Percentiles rank a stretch among this genome's conserved stretches.
Evolutionary conservation across 2,113 vertebrate species (phyloP).

Genomic region (Sprattus sprattus): DNA sequence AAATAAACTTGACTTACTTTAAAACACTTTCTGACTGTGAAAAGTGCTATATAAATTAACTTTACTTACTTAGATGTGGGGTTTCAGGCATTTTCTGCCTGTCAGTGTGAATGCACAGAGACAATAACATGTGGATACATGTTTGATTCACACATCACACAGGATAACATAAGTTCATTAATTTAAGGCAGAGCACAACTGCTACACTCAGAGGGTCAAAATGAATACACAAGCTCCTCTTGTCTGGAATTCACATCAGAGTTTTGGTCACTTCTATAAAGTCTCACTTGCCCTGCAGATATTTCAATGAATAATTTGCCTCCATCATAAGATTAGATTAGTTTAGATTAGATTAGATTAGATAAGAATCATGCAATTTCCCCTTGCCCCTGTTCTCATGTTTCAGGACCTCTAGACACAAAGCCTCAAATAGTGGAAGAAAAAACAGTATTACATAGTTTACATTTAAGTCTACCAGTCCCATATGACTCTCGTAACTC

Average conservation of each 20-base stretch:
- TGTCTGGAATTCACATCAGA: constrained; percentile 46
- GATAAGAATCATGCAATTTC: constrained; percentile 65
- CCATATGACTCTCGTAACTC: too few relatives aligned
- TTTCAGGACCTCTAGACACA: constrained; percentile 24
- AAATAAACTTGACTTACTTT: too few relatives aligned
- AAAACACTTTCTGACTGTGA: too few relatives aligned
- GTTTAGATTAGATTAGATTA: too few relatives aligned
- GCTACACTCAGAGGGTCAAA: constrained; percentile 42
- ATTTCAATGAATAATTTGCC: constrained; percentile 50
- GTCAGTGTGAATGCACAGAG: constrained; percentile 41
- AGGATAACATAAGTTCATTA: constrained; percentile 53
- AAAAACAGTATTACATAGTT: not conserved
- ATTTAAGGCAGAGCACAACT: constrained; percentile 48
- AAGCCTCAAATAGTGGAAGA: not conserved
- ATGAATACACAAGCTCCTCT: constrained; percentile 30
- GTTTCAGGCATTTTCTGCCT: too few relatives aligned
- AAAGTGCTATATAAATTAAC: too few relatives aligned
- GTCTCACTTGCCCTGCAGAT: constrained; percentile 55
- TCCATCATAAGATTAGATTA: not conserved
- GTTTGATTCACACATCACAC: constrained; percentile 11
- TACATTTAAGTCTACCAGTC: too few relatives aligned
- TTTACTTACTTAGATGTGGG: too few relatives aligned
- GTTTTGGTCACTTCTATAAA: constrained; percentile 51
- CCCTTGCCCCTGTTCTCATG: constrained; percentile 59
- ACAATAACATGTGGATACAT: constrained; percentile 31